phyloP scores from a whole-genome alignment of 2,888 invertebrate genomes.

The Trichogramma dendrolimi region DNA sequence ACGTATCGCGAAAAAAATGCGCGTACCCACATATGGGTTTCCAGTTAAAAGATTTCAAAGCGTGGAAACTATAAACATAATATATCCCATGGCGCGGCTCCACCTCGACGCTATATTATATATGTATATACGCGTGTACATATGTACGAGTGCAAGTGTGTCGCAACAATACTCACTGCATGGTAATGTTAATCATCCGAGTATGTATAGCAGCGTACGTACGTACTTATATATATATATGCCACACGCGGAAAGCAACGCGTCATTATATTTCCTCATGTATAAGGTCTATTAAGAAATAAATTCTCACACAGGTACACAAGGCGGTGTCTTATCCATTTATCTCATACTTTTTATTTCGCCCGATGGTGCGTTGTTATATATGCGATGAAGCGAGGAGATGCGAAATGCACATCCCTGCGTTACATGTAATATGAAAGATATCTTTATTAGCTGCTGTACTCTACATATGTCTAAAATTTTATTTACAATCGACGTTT shows the following conservation, averaged over 20 bases:
- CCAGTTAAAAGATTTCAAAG: constrained; percentile 32
- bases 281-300: constrained; percentile 43
- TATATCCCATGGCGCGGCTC: constrained; percentile 37
- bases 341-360: constrained; percentile 41
- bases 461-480: constrained; percentile 34
- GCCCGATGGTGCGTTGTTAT: constrained; percentile 16
- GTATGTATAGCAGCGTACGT: no score
- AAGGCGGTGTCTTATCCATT: constrained; percentile 33
- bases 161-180: constrained; percentile 33
- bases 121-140: constrained; percentile 21
- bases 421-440: not conserved
- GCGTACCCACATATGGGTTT: not conserved
- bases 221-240: no score
- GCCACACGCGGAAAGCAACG: constrained; percentile 30
- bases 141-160: constrained; percentile 31
- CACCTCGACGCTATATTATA: not conserved
- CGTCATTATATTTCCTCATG: constrained; percentile 29
- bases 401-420: constrained; percentile 28
- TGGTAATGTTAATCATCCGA: constrained; percentile 44
- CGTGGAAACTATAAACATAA: constrained; percentile 38
- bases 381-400: constrained; percentile 8
- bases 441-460: constrained; percentile 39
- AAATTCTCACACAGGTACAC: constrained; percentile 45
- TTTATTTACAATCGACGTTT: constrained; percentile 29
- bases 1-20: constrained; percentile 5